Conservation (phyloP, 2,888 invertebrate genomes). For the Apodemia zela region DNA sequence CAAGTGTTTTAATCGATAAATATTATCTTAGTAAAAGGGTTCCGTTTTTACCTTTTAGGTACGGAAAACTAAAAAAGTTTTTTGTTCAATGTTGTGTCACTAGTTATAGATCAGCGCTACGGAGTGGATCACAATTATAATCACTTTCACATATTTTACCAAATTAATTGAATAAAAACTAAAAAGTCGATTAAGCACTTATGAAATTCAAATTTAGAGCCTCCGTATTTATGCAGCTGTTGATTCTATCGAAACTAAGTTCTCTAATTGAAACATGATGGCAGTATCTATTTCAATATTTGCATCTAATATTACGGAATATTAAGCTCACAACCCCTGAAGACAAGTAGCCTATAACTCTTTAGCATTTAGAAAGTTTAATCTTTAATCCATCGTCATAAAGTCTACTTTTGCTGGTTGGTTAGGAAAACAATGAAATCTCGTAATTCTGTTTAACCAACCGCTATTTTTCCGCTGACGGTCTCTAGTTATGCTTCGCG, state of each 20-base stretch:
- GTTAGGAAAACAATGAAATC: not conserved
- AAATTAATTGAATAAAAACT: not conserved
- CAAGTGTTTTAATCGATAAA: no score
- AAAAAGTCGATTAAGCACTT: not conserved
- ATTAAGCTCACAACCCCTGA: not conserved
- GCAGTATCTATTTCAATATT: slow-evolving; percentile 11
- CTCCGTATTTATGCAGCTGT: not conserved
- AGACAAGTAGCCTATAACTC: slow-evolving; percentile 2
- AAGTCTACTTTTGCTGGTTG: not conserved
- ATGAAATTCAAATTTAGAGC: not conserved
- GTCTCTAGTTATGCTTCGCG: slow-evolving; percentile 1
- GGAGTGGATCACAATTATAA: no score
- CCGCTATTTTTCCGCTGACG: slow-evolving; percentile 14
- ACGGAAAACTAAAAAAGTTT: no score
- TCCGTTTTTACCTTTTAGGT: no score
- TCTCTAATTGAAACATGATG: slow-evolving; percentile 8
- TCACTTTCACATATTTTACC: no score
- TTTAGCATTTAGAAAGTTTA: not conserved
- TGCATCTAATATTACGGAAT: slow-evolving; percentile 8
- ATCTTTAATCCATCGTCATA: not conserved
- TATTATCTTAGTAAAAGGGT: no score
- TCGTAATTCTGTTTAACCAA: slow-evolving; percentile 15
- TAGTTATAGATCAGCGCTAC: no score
- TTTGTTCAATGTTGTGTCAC: no score
- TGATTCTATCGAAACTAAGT: not conserved